Evolutionary conservation across 2,113 vertebrate genomes (phyloP).

Genomic region (Alexandromys fortis): DNA sequence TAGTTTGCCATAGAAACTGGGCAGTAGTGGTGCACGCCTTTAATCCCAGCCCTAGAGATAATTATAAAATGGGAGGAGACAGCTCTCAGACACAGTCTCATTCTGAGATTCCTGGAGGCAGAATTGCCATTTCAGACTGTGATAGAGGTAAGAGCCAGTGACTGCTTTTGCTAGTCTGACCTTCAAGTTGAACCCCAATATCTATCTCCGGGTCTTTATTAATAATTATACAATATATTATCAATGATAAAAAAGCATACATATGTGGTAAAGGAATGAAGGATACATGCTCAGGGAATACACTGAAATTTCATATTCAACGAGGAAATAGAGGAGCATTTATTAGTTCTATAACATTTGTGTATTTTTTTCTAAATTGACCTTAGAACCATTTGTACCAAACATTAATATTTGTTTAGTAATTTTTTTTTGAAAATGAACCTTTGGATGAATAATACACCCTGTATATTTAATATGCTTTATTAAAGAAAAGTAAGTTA

Average conservation of each 20-base stretch:
- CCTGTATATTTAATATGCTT: conserved; percentile 5
- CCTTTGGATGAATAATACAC: neutral
- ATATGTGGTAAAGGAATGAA: neutral
- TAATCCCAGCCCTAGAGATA: too few species aligned
- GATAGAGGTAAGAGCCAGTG: too few species aligned
- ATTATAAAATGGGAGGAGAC: too few species aligned
- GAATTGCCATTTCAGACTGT: too few species aligned
- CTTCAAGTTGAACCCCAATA: too few species aligned
- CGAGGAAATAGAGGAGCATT: neutral
- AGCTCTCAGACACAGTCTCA: too few species aligned
- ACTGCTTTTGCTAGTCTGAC: too few species aligned
- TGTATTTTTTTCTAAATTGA: neutral
- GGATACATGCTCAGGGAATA: neutral
- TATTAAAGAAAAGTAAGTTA: neutral
- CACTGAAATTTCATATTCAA: neutral
- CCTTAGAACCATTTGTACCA: neutral
- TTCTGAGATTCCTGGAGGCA: too few species aligned
- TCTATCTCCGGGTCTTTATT: too few species aligned
- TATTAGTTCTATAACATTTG: neutral
- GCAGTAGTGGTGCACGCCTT: too few species aligned
- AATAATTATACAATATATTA: neutral
- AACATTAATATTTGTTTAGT: neutral
- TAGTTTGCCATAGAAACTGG: too few species aligned
- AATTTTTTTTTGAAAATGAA: neutral
- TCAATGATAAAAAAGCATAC: neutral